phyloP scores from a whole-genome alignment of 2,797 vertebrate genomes.

The Chloroceryle amazona region DNA sequence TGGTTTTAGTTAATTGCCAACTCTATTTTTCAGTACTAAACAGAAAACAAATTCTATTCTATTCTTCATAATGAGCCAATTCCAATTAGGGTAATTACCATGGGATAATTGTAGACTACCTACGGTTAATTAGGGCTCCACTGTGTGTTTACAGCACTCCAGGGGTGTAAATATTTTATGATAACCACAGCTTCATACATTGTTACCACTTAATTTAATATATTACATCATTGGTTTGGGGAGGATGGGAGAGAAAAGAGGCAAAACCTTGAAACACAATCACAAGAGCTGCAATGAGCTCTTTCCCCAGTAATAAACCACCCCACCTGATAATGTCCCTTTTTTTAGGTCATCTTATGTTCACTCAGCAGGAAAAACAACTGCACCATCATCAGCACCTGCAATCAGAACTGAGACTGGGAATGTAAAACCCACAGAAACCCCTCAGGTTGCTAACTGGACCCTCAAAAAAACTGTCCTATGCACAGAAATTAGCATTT shows the following conservation, averaged over 20 bases:
- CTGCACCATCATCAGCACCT: not conserved
- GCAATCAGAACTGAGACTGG: not conserved
- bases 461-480: not conserved
- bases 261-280: conserved; percentile 1
- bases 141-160: conserved; percentile 56
- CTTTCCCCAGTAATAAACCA: not conserved
- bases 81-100: conserved; percentile 54
- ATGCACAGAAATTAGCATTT: not conserved
- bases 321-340: not conserved
- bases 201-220: conserved; percentile 53
- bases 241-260: not conserved
- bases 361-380: not conserved
- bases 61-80: conserved; percentile 19
- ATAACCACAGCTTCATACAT: conserved; percentile 59
- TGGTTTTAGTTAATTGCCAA: conserved; percentile 66
- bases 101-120: conserved; percentile 57
- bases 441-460: not conserved
- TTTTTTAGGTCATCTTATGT: not conserved
- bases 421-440: not conserved
- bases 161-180: conserved; percentile 61
- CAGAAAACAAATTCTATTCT: conserved; percentile 63
- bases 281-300: not conserved
- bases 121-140: conserved; percentile 61
- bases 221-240: conserved; percentile 26
- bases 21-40: conserved; percentile 37